Evolutionary conservation across 1,140 invertebrate genomes (phyloP), one percentile per base, ranked within the genome.

Genomic region (Platyscapa corneri): DNA sequence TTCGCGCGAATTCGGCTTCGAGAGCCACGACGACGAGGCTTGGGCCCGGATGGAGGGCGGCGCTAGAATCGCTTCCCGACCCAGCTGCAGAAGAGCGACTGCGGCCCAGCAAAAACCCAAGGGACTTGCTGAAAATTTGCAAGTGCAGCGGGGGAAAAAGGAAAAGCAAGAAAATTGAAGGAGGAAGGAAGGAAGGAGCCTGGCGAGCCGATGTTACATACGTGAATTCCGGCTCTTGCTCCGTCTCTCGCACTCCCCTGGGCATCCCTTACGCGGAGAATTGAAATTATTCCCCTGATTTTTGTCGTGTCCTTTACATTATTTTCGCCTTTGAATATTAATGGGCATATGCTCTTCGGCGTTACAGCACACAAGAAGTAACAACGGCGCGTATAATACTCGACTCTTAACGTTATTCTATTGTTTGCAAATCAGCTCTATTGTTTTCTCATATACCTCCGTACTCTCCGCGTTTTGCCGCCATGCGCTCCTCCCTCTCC

Each of bases 361-460:
- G 92, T 93, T 92, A 93, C 92, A 91, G 91, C 89, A 91, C 67
- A 72, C 77, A 56, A 76, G 75, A 53, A 76, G 53, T 80, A 83
- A 86, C 81, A 83, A 86, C 76, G 39, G 39, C 84, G 90, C 92
- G 92, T 93, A 93, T 93, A 93, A 93, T 93, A 93, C 92, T 91
- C 89, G 91, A 91, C 90, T 84, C 91, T 93, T 93, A 93, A 93
- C 92, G 92, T 93, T 93, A 93, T 93, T 93, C 93, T 93, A 93
- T 93, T 93, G 93, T 93, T 93, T 93, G 93, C 93, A 93, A 93
- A 93, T 93, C 92, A 93, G 93, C 92, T 93, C 93, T 93, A 93
- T 93, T 93, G 93, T 93, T 93, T 93, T 93, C 93, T 93, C 93
- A 92, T 93, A 92, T 93, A 92, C 88, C 88, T 90, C 89, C 88